A percentile compares a stretch with the other conserved stretches of the same genome.
These are phyloP conservation scores for Oryctolagus cuniculus DNA, from an alignment of 2,113 vertebrate genomes.

Conservation along the genomic window mOryCun1.1 NC_091438.1:6243501-6244000, in stretches of 20 bases:
- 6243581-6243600: neutral
- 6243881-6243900: neutral
- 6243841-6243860: neutral
- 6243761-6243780: neutral
- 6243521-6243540: constrained; percentile 1
- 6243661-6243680: neutral
- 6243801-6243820: constrained; percentile 34
- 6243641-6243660: neutral
- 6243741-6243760: constrained; percentile 26
- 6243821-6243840: neutral
- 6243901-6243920: constrained; percentile 42
- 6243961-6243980: neutral
- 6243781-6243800: neutral
- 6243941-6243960: neutral
- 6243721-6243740: neutral
- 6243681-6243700: neutral
- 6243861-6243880: neutral
- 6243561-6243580: constrained; percentile 37
- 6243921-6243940: neutral
- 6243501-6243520: neutral
- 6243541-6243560: neutral
- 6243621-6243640: neutral
- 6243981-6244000: constrained; percentile 37
- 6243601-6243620: constrained; percentile 1
- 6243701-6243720: neutral